Evolutionary conservation across 2,797 vertebrate species (phyloP).

Genomic region (Helicolenus hilgendorfi): DNA sequence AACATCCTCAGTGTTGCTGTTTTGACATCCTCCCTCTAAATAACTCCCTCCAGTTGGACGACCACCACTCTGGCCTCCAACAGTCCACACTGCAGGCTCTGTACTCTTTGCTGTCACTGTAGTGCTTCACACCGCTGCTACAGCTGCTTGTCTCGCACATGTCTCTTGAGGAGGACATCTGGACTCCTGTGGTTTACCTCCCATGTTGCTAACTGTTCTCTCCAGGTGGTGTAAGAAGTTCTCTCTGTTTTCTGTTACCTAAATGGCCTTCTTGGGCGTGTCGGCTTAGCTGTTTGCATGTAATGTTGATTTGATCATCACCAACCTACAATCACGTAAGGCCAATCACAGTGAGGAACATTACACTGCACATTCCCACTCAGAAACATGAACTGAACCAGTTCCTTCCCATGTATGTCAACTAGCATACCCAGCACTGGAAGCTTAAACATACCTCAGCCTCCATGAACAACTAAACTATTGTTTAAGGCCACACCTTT

Average conservation of each 20-base stretch:
- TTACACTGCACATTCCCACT: neutral
- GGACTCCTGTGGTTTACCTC: slow-evolving; percentile 50
- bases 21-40: slow-evolving; percentile 7
- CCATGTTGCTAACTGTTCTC: slow-evolving; percentile 18
- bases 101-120: neutral
- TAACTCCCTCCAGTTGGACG: neutral
- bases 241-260: neutral
- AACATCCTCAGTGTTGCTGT: neutral
- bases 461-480: neutral
- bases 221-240: slow-evolving; percentile 12
- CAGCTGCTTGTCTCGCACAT: neutral
- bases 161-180: slow-evolving; percentile 15
- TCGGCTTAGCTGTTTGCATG: neutral
- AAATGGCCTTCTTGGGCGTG: slow-evolving; percentile 3
- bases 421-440: neutral
- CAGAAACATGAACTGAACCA: neutral
- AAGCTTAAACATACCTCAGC: neutral
- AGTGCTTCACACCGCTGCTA: neutral
- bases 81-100: neutral
- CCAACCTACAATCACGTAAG: neutral
- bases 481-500: neutral
- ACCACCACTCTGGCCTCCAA: neutral
- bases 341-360: neutral
- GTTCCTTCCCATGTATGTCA: neutral
- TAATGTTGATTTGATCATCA: slow-evolving; percentile 18